Evolutionary conservation across 2,888 invertebrate species (phyloP).

Genomic region (Rhagium mordax): DNA sequence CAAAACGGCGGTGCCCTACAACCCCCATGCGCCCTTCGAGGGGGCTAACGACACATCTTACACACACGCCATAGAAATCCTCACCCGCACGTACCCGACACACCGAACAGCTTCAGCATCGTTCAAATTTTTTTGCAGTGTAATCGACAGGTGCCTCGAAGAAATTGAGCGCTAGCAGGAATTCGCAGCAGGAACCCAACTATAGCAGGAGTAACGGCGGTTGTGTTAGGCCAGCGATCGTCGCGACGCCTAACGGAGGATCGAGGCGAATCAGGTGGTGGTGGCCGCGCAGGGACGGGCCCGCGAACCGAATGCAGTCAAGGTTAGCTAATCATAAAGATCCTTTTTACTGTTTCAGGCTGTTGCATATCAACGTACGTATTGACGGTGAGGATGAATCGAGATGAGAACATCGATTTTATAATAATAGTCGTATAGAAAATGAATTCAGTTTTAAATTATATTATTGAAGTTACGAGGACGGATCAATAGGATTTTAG

Average conservation of each 20-base stretch:
- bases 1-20: constrained; percentile 26
- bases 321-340: background rate
- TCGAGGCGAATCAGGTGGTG: constrained; percentile 34
- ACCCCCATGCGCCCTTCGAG: constrained; percentile 29
- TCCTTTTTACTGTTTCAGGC: background rate
- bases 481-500: too few species aligned
- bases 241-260: constrained; percentile 48
- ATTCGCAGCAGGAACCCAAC: constrained; percentile 41
- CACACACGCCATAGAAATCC: background rate
- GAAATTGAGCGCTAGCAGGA: constrained; percentile 30
- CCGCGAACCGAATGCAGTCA: background rate
- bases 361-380: too few species aligned
- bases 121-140: constrained; percentile 5
- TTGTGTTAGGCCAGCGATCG: constrained; percentile 32
- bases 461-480: too few species aligned
- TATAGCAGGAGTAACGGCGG: constrained; percentile 42
- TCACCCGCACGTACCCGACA: background rate
- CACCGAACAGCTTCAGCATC: background rate
- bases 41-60: constrained; percentile 3
- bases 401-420: too few species aligned
- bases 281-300: constrained; percentile 40
- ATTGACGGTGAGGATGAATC: too few species aligned
- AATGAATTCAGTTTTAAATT: too few species aligned
- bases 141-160: constrained; percentile 37
- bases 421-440: background rate